Evolutionary conservation across 2,888 invertebrate species (phyloP).

Genomic region (Epirrhoe tristata): DNA sequence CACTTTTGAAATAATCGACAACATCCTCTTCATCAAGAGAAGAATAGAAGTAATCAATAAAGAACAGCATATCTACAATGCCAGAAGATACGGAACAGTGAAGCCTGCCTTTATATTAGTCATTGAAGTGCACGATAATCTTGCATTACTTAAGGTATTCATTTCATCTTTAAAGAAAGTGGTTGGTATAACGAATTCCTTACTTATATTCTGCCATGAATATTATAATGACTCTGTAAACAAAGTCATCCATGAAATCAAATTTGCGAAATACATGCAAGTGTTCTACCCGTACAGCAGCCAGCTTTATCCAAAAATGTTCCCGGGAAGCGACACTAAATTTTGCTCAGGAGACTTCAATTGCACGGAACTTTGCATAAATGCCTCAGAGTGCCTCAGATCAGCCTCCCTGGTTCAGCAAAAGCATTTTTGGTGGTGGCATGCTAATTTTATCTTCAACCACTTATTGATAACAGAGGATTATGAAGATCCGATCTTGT

Average conservation of each 20-base stretch:
- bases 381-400: conserved; percentile 1
- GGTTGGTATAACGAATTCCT: conserved; percentile 48
- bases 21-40: conserved; percentile 46
- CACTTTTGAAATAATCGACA: conserved; percentile 22
- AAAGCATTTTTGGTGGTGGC: conserved; percentile 69
- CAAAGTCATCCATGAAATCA: conserved; percentile 37
- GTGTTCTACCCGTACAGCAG: conserved; percentile 57
- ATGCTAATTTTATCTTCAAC: conserved; percentile 57
- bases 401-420: conserved; percentile 47
- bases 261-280: conserved; percentile 56
- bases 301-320: conserved; percentile 57
- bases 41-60: conserved; percentile 49
- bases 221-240: conserved; percentile 48
- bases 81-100: conserved; percentile 26
- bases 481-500: conserved; percentile 47
- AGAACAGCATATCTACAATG: conserved; percentile 48
- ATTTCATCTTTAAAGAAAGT: conserved; percentile 50
- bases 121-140: conserved; percentile 57
- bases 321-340: conserved; percentile 55
- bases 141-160: conserved; percentile 49
- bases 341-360: conserved; percentile 51
- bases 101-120: conserved; percentile 49
- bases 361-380: conserved; percentile 39
- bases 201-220: conserved; percentile 58
- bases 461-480: conserved; percentile 42